Evolutionary conservation across 2,797 vertebrate genomes (phyloP).

Genomic region (Urocyon cinereoargenteus): DNA sequence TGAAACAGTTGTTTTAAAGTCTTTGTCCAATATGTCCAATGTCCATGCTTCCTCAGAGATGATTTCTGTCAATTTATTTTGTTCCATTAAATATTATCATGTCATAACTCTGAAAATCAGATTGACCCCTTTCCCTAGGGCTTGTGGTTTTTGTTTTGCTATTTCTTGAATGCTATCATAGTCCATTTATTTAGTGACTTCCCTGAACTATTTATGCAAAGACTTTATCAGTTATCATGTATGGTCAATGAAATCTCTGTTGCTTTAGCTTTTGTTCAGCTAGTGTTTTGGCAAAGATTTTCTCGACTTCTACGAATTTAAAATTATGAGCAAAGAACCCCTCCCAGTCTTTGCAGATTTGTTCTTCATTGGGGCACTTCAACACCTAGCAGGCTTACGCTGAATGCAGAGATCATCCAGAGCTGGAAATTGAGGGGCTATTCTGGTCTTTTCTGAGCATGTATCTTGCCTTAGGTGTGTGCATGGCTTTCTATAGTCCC

Average conservation of each 20-base stretch:
- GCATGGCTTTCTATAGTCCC: background rate
- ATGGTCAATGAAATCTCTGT: background rate
- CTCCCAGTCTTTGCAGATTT: background rate
- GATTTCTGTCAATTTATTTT: background rate
- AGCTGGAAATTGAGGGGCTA: background rate
- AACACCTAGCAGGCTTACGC: background rate
- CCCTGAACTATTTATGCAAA: conserved; percentile 3
- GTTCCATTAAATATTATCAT: background rate
- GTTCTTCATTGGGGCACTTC: background rate
- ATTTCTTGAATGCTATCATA: background rate
- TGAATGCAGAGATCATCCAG: background rate
- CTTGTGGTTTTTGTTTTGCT: background rate
- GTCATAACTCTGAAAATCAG: background rate
- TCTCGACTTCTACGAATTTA: background rate
- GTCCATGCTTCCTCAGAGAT: background rate
- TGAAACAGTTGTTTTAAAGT: background rate
- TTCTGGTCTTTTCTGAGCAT: background rate
- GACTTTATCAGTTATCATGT: background rate
- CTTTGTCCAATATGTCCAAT: background rate
- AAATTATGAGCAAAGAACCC: background rate
- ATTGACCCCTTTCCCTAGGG: background rate
- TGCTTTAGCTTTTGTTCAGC: background rate
- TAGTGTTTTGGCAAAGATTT: background rate
- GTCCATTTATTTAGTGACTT: background rate
- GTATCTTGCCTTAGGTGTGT: background rate